Conservation (phyloP, 1,140 invertebrate genomes). For the Monochamus saltuarius region DNA sequence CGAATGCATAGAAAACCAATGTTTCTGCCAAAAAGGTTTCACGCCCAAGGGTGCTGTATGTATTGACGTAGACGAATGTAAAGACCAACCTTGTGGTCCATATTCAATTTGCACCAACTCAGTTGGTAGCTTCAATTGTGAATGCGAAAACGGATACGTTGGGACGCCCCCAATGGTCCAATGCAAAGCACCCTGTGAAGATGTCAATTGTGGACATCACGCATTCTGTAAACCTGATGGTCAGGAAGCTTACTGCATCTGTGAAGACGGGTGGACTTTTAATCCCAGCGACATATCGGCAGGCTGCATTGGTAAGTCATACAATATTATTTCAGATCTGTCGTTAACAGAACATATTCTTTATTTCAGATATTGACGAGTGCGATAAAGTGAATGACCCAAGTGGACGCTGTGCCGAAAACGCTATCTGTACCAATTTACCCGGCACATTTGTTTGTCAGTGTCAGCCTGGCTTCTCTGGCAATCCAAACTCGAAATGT, state of each 20-base stretch:
- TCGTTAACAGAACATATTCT: neutral
- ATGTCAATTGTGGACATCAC: slow-evolving; percentile 84
- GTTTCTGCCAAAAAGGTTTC: slow-evolving; percentile 89
- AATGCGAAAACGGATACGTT: slow-evolving; percentile 83
- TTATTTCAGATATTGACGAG: slow-evolving; percentile 82
- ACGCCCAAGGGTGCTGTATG: slow-evolving; percentile 76
- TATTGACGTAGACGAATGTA: slow-evolving; percentile 82
- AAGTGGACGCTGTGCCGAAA: slow-evolving; percentile 78
- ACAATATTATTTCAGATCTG: neutral
- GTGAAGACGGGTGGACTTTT: slow-evolving; percentile 91
- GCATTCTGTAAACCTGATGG: slow-evolving; percentile 87
- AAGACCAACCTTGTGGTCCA: slow-evolving; percentile 74
- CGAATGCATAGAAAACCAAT: slow-evolving; percentile 84
- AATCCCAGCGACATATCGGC: slow-evolving; percentile 84
- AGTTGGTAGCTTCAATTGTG: slow-evolving; percentile 81
- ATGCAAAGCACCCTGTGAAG: slow-evolving; percentile 90
- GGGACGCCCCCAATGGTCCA: slow-evolving; percentile 75
- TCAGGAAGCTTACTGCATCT: slow-evolving; percentile 87
- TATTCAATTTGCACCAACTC: slow-evolving; percentile 82
- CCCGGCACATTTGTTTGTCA: slow-evolving; percentile 76
- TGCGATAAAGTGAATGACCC: slow-evolving; percentile 78
- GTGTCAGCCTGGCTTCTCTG: slow-evolving; percentile 77
- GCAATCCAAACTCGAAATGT: slow-evolving; percentile 76
- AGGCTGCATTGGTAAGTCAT: slow-evolving; percentile 73
- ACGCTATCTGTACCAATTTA: slow-evolving; percentile 81